Evolutionary conservation across 2,888 invertebrate species (phyloP).

Genomic region (Amphipyra tragopoginis): DNA sequence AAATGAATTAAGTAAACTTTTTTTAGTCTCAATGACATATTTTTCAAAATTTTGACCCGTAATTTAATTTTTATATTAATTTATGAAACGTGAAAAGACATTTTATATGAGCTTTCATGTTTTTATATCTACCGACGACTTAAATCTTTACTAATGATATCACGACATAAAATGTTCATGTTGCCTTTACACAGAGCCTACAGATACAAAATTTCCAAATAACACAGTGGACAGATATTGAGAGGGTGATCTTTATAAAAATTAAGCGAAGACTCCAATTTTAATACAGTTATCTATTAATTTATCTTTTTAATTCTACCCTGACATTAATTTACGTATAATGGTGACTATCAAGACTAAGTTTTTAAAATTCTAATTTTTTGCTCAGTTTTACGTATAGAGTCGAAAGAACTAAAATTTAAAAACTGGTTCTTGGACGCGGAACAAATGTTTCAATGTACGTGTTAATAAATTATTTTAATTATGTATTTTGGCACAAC

Average conservation of each 20-base stretch:
- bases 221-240: constrained; percentile 85
- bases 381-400: constrained; percentile 85
- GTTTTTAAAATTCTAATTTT: constrained; percentile 78
- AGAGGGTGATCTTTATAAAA: constrained; percentile 82
- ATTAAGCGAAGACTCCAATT: constrained; percentile 82
- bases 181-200: constrained; percentile 66
- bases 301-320: constrained; percentile 89
- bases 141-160: constrained; percentile 79
- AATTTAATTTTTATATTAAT: constrained; percentile 35
- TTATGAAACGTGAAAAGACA: constrained; percentile 32
- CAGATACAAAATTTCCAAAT: constrained; percentile 66
- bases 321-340: constrained; percentile 97
- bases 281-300: constrained; percentile 80
- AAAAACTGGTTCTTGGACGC: constrained; percentile 62
- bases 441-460: constrained; percentile 58
- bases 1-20: constrained; percentile 32
- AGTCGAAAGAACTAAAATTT: constrained; percentile 64
- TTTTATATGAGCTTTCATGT: constrained; percentile 29
- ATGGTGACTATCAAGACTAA: constrained; percentile 91
- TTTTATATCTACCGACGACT: constrained; percentile 70
- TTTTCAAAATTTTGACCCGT: constrained; percentile 24
- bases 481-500: constrained; percentile 86
- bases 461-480: constrained; percentile 65
- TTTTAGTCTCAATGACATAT: constrained; percentile 27
- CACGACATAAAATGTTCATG: constrained; percentile 73